Evolutionary conservation across 1,140 invertebrate genomes (phyloP).

Genomic region (Eurytemora carolleeae): DNA sequence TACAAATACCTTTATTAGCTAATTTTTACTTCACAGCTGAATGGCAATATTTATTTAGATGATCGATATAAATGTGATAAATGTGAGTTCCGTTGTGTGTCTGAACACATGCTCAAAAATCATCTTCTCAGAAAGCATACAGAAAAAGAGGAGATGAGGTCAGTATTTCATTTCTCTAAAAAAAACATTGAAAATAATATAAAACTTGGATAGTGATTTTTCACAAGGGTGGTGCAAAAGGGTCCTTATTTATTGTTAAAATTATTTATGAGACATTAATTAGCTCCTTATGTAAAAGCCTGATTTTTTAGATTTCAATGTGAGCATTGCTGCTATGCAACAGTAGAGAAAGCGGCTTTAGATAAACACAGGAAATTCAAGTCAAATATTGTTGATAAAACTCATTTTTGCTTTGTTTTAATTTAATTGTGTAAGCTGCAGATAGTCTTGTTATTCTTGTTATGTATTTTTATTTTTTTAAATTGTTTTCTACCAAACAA

Average conservation of each 20-base stretch:
- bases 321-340: constrained; percentile 28
- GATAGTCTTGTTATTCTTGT: too few relatives aligned
- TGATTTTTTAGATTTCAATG: constrained; percentile 27
- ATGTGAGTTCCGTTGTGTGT: constrained; percentile 19
- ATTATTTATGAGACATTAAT: constrained; percentile 16
- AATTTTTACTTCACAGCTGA: neutral
- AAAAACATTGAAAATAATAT: neutral
- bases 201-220: neutral
- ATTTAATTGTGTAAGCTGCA: too few relatives aligned
- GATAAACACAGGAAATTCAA: constrained; percentile 27
- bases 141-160: constrained; percentile 10
- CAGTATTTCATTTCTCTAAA: neutral
- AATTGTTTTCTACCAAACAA: too few relatives aligned
- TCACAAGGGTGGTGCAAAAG: constrained; percentile 3
- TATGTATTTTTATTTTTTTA: too few relatives aligned
- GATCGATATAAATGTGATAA: constrained; percentile 17
- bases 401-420: too few relatives aligned
- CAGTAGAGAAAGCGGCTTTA: constrained; percentile 29
- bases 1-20: neutral
- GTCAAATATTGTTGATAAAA: too few relatives aligned
- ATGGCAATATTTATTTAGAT: neutral
- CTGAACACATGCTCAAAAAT: constrained; percentile 21
- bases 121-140: constrained; percentile 21
- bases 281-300: neutral
- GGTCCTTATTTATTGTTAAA: constrained; percentile 20